Evolutionary conservation across 2,888 invertebrate genomes (phyloP).

Genomic region (Chrysodeixis includens): DNA sequence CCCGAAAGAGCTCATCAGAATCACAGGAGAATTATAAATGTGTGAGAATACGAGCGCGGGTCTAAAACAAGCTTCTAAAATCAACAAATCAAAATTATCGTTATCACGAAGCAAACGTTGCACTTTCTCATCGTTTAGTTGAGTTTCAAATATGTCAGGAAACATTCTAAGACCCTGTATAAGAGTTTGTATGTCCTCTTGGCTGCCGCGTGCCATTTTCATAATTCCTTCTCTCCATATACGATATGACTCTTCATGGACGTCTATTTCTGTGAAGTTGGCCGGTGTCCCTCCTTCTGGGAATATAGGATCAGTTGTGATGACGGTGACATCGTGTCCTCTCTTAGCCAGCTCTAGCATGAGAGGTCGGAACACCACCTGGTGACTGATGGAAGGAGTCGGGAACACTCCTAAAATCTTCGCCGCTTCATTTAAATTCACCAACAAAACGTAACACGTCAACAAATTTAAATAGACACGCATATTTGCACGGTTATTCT

Average conservation of each 20-base stretch:
- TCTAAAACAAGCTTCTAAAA: constrained; percentile 59
- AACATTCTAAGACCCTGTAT: constrained; percentile 17
- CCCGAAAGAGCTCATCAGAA: constrained; percentile 67
- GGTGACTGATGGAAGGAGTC: constrained; percentile 82
- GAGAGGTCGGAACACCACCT: constrained; percentile 76
- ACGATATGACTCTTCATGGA: constrained; percentile 69
- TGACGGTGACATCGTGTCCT: constrained; percentile 81
- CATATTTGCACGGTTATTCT: not conserved
- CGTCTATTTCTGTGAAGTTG: constrained; percentile 80
- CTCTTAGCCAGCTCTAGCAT: constrained; percentile 74
- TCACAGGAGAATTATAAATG: constrained; percentile 60
- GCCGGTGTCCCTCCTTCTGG: constrained; percentile 59
- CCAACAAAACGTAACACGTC: not conserved
- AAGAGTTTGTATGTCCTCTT: constrained; percentile 21
- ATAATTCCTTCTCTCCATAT: constrained; percentile 36
- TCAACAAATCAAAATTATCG: constrained; percentile 63
- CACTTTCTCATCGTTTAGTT: constrained; percentile 46
- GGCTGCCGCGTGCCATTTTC: constrained; percentile 7
- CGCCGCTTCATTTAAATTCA: constrained; percentile 40
- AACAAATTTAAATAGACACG: not conserved
- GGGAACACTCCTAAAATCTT: constrained; percentile 69
- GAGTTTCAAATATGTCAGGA: constrained; percentile 38
- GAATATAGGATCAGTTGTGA: constrained; percentile 78
- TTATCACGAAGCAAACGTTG: constrained; percentile 53
- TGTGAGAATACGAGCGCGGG: constrained; percentile 54